Percentiles rank a stretch among this genome's conserved stretches.
Conservation (phyloP, 2,113 vertebrate genomes). For the Cairina moschata region DNA sequence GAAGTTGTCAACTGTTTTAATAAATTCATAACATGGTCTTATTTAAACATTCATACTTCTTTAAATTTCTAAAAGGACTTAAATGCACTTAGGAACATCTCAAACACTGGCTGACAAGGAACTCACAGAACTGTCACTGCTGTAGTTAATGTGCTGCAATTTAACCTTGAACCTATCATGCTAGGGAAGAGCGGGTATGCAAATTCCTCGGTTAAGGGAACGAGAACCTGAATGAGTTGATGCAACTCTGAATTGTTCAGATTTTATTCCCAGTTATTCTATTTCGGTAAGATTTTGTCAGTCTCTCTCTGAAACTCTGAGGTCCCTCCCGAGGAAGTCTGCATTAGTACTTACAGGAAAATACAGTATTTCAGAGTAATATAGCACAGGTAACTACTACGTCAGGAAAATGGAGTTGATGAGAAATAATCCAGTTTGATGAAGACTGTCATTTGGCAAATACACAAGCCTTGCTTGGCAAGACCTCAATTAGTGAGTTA, state of each 20-base stretch:
- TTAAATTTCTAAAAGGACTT: neutral
- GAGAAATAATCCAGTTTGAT: conserved; percentile 20
- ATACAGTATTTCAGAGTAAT: neutral
- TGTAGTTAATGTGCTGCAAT: conserved; percentile 20
- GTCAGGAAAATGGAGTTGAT: neutral
- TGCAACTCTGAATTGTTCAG: neutral
- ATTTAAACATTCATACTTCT: neutral
- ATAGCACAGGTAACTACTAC: neutral
- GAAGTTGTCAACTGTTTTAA: neutral
- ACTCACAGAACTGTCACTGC: neutral
- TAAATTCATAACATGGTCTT: neutral
- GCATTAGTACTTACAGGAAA: neutral
- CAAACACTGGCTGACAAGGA: neutral
- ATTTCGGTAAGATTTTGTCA: neutral
- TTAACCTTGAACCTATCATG: conserved; percentile 15
- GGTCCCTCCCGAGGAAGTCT: neutral
- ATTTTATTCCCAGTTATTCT: neutral
- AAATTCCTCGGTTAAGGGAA: neutral
- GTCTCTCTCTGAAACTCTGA: neutral
- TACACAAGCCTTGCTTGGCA: conserved; percentile 35
- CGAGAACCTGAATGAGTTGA: neutral
- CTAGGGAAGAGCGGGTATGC: neutral
- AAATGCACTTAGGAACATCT: neutral
- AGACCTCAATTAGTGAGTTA: conserved; percentile 48
- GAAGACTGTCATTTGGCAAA: conserved; percentile 45